Percentiles rank a stretch among this genome's conserved stretches.
Conservation (phyloP, 2,113 vertebrate genomes). For the Nibea coibor region DNA sequence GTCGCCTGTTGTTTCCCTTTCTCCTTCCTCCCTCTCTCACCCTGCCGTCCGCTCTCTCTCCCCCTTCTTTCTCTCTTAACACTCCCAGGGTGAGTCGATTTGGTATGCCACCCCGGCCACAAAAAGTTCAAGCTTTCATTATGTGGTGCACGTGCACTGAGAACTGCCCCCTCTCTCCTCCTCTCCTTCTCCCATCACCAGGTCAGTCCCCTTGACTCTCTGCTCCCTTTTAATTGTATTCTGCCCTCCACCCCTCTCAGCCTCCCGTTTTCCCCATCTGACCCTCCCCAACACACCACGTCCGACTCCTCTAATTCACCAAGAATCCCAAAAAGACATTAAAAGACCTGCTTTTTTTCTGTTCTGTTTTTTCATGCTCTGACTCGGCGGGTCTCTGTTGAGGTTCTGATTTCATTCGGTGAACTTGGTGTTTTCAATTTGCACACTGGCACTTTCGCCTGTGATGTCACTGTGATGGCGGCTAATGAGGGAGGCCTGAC, state of each 20-base stretch:
- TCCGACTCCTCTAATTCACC: conserved; percentile 45
- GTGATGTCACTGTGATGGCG: conserved; percentile 75
- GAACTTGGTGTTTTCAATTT: conserved; percentile 70
- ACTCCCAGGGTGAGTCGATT: conserved; percentile 90
- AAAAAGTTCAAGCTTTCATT: conserved; percentile 89
- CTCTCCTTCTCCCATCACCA: conserved; percentile 79
- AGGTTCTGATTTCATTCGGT: conserved; percentile 67
- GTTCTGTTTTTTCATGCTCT: background rate
- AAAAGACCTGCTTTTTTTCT: conserved; percentile 2
- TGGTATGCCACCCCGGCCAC: conserved; percentile 87
- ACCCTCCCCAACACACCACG: conserved; percentile 26
- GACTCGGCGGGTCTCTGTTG: conserved; percentile 11
- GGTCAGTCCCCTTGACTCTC: conserved; percentile 88
- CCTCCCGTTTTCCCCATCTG: conserved; percentile 55
- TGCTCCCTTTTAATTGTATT: conserved; percentile 82
- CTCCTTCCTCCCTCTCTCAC: conserved; percentile 75
- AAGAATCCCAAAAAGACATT: conserved; percentile 55
- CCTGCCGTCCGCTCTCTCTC: conserved; percentile 14
- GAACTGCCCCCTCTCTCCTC: conserved; percentile 73
- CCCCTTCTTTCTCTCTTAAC: conserved; percentile 53
- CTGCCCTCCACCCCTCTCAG: conserved; percentile 65
- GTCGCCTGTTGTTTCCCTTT: conserved; percentile 64
- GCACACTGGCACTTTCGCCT: conserved; percentile 48
- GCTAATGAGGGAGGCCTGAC: conserved; percentile 78
- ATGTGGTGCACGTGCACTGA: conserved; percentile 83